Percentiles rank a stretch among this genome's conserved stretches.
These are phyloP conservation scores for Himalopsyche tibetana DNA, from an alignment of 2,888 invertebrate genomes.

Conservation along the genomic window DNA sequence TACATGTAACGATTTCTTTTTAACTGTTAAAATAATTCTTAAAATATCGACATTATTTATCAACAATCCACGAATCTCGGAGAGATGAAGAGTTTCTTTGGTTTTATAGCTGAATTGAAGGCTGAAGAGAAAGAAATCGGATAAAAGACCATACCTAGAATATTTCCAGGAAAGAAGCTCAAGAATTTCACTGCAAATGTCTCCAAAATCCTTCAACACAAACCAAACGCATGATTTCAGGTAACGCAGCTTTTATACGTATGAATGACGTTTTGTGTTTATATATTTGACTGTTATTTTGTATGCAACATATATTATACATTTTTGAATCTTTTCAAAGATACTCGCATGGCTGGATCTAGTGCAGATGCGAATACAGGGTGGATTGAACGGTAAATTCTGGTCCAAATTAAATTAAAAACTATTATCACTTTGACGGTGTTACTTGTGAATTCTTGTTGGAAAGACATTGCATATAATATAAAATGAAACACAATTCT, in stretches of 20 bases:
- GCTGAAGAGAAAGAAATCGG: too few relatives aligned
- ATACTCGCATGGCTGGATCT: background rate
- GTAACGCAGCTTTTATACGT: background rate
- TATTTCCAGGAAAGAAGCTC: background rate
- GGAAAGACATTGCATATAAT: too few relatives aligned
- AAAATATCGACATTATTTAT: too few relatives aligned
- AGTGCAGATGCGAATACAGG: background rate
- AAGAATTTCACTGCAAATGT: background rate
- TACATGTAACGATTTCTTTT: too few relatives aligned
- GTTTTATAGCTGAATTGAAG: too few relatives aligned
- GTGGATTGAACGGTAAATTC: background rate
- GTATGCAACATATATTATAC: background rate
- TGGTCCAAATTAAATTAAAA: background rate
- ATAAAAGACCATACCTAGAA: too few relatives aligned
- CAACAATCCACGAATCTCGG: too few relatives aligned
- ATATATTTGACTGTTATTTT: background rate
- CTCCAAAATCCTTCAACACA: background rate
- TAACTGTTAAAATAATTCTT: too few relatives aligned
- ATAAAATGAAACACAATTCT: too few relatives aligned
- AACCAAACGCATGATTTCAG: background rate
- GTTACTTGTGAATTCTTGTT: too few relatives aligned
- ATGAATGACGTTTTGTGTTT: background rate
- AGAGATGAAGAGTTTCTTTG: too few relatives aligned
- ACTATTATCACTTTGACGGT: too few relatives aligned
- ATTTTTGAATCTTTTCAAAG: slow-evolving; percentile 25